Conservation (phyloP, 1,140 invertebrate species). For the Sinella curviseta region DNA sequence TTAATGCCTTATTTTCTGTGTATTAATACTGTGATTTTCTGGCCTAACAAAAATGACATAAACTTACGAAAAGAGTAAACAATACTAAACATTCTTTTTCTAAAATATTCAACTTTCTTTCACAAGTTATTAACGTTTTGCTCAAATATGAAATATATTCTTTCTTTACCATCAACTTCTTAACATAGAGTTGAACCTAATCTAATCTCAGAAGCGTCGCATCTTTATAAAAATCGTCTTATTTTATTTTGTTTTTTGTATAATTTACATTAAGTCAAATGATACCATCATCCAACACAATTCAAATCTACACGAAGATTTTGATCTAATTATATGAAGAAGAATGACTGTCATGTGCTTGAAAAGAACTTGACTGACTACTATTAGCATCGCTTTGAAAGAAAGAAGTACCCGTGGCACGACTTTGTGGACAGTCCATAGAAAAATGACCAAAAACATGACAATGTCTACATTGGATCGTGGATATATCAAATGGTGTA, state of each 20-base stretch:
- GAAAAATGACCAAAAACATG: too few relatives aligned
- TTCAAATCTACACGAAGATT: background rate
- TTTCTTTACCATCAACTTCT: slow-evolving; percentile 20
- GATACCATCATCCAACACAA: background rate
- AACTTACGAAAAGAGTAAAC: too few relatives aligned
- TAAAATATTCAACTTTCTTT: background rate
- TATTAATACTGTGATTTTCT: slow-evolving; percentile 27
- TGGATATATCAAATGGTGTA: too few relatives aligned
- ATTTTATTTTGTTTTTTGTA: background rate
- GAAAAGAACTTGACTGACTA: background rate
- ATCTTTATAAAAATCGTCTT: slow-evolving; percentile 13
- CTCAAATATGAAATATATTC: slow-evolving; percentile 29
- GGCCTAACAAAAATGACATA: too few relatives aligned
- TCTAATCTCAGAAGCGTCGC: slow-evolving; percentile 30
- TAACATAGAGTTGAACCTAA: too few relatives aligned
- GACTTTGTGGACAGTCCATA: background rate
- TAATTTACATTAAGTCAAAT: background rate
- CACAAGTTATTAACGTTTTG: slow-evolving; percentile 13
- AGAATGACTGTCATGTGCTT: background rate
- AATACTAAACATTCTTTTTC: too few relatives aligned
- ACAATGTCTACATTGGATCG: too few relatives aligned
- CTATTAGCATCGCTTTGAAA: background rate
- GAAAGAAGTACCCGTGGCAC: too few relatives aligned
- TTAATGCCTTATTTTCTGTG: slow-evolving; percentile 39
- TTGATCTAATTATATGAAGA: background rate